Base-by-base conservation (phyloP, 2,888 invertebrate species). In the Xylocampa areola region DNA sequence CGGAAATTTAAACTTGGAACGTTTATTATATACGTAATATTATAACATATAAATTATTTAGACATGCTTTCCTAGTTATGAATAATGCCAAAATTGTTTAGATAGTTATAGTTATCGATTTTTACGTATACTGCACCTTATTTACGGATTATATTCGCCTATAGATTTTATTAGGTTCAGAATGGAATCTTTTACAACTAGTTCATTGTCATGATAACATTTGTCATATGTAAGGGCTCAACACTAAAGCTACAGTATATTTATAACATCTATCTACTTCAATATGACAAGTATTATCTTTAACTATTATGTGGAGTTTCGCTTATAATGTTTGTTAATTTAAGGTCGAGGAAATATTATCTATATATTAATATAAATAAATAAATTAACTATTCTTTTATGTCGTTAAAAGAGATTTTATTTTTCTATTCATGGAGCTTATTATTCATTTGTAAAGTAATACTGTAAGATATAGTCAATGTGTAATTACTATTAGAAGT, bases 381-480 rank as follows among this genome's bases (percentile, higher is more conserved):
- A 85, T 84, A 82, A 86, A 82, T 84, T 81, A 79, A 82, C 77
- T 84, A 82, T 82, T 85, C 84, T 86, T 89, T 86, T 85, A 87
- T 77, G 81, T 87, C 81, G 81, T 80, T 82, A 80, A 82, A 86
- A 82, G 81, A 84, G 73, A 82, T 86, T 84, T 87, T 90, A 90
- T 88, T 89, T 90, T 89, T 90, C 84, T 90, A 90, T 86, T 88
- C 82, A 80, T 79, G 72, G 82, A 89, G 87, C 87, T 88, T 85
- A 81, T 71, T 78, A 63, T 80, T 80, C 70, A 77, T 88, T 88
- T 87, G 86, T 88, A 86, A 86, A 86, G 74, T 86, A 87, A 87
- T 88, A 86, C 80, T 91, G 88, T 88, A 89, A 84, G 79, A 86
- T 87, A 87, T 87, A 85, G 88, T 90, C 87, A 87, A 77, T 84